These are phyloP conservation scores for Stegana nigrithorax DNA, from an alignment of 2,888 invertebrate species.

Conservation along the genomic window DNA sequence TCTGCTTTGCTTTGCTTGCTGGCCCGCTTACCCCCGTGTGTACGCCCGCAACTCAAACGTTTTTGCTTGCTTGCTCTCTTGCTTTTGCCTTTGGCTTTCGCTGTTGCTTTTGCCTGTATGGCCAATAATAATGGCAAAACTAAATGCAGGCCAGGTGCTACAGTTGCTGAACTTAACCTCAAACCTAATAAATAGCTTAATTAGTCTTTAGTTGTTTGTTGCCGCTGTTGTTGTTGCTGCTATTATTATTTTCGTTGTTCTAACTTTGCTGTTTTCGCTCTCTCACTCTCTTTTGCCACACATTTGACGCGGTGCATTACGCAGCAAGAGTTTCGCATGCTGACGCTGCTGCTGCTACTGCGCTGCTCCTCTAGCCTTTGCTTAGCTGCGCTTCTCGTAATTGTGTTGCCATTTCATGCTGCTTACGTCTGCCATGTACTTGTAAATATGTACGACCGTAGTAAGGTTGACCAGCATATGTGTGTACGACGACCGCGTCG, in stretches of 20 bases:
- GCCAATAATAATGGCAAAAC: constrained; percentile 13
- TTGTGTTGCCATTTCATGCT: no score
- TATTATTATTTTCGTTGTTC: no score
- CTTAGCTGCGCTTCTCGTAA: not conserved
- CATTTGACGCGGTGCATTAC: not conserved
- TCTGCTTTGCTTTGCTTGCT: not conserved
- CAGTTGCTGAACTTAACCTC: constrained; percentile 52
- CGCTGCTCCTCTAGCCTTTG: not conserved
- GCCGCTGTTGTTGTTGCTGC: no score
- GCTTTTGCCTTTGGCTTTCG: not conserved
- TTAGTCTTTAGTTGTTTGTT: constrained; percentile 43
- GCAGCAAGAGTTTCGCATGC: no score
- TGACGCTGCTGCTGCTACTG: not conserved
- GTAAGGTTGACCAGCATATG: constrained; percentile 3
- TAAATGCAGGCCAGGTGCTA: constrained; percentile 38
- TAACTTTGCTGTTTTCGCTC: not conserved
- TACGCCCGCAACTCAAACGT: no score
- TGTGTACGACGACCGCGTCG: no score
- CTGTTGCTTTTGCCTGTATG: not conserved
- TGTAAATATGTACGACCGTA: no score
- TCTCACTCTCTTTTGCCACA: not conserved
- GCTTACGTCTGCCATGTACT: no score
- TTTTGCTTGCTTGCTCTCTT: no score
- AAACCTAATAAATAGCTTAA: constrained; percentile 59
- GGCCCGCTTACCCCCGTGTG: no score